A percentile compares a stretch with the other conserved stretches of the same genome.
phyloP scores from a whole-genome alignment of 2,888 invertebrate genomes.

The Acrocyrtus sp. region DNA sequence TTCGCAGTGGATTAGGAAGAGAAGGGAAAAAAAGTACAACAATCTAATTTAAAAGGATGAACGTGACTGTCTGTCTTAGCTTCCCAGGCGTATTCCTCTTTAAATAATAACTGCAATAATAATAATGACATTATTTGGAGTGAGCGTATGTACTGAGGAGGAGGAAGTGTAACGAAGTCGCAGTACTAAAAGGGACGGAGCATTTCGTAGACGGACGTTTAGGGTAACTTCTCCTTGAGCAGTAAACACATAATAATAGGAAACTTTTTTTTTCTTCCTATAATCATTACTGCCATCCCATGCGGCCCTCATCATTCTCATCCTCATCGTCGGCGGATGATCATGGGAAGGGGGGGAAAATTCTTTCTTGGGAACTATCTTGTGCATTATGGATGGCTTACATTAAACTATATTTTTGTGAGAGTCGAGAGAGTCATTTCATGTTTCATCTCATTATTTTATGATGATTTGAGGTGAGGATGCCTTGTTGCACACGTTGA shows the following conservation, averaged over 20 bases:
- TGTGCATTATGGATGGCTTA: conserved; percentile 49
- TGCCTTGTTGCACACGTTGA: conserved; percentile 35
- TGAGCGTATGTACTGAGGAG: too few species aligned
- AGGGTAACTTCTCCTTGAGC: neutral
- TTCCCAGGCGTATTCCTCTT: too few species aligned
- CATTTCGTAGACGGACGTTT: too few species aligned
- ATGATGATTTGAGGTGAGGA: conserved; percentile 48
- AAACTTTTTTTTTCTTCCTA: conserved; percentile 8
- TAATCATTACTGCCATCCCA: conserved; percentile 10
- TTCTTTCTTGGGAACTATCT: conserved; percentile 22
- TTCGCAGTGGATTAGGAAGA: neutral
- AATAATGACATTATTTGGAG: neutral
- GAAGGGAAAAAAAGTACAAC: conserved; percentile 1
- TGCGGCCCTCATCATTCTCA: neutral
- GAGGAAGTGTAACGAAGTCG: too few species aligned
- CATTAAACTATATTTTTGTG: conserved; percentile 32
- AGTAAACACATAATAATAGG: conserved; percentile 26
- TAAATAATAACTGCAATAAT: conserved; percentile 3
- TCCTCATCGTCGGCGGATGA: conserved; percentile 24
- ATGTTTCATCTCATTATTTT: conserved; percentile 63
- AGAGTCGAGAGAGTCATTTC: conserved; percentile 59
- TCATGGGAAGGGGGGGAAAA: conserved; percentile 37
- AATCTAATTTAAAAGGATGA: conserved; percentile 42
- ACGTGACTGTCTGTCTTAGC: conserved; percentile 18
- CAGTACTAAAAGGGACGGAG: too few species aligned